Evolutionary conservation across 1,140 invertebrate species (phyloP), one percentile per base, ranked within the genome.

Genomic region (Lerema accius): DNA sequence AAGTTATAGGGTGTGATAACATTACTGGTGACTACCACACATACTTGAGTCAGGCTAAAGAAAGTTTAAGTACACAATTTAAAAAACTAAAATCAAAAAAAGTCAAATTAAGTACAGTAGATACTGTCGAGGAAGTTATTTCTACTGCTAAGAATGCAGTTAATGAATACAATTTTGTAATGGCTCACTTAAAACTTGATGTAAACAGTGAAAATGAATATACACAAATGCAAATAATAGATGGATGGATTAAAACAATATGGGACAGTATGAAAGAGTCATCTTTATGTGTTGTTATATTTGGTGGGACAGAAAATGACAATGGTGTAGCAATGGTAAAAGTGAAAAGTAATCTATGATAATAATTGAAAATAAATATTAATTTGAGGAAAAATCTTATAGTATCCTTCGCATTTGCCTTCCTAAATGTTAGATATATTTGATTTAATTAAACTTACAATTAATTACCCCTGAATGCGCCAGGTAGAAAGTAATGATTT

Each of bases 161-260:
- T 37, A 71, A 72, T 79, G 76, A 92, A 63, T 91, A 84, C 62
- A 92, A 92, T 76, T 83, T 95, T 50, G 93, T 92, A 39, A 92
- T 95, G 78, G 93, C 93, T 17, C 93, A 94, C 79, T 65, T 95
- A 7, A 92, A 91, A 80, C 19, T 84, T 7, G 67, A 80, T 23
- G 37, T 61, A n/a, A 55, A 69, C 23, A 45, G 19, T 65, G 51
- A 79, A 32, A 72, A 70, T 76, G 76, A 80, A 58, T 43, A 40
- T 23, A 53, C 75, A 32, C 35, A 78, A 23, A 75, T 83, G 35
- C 42, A 75, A 26, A 91, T 77, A 40, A 73, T 95, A 32, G 93
- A 95, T 78, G 92, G 91, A 49, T 94, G 94, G 92, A 89, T 95
- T 10, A 71, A 92, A 19, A 92, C 92, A 50, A 71, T 95, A 55